These are phyloP conservation scores for Sus cebifrons DNA, from an alignment of 2,797 vertebrate species.

Conservation along the genomic window DNA sequence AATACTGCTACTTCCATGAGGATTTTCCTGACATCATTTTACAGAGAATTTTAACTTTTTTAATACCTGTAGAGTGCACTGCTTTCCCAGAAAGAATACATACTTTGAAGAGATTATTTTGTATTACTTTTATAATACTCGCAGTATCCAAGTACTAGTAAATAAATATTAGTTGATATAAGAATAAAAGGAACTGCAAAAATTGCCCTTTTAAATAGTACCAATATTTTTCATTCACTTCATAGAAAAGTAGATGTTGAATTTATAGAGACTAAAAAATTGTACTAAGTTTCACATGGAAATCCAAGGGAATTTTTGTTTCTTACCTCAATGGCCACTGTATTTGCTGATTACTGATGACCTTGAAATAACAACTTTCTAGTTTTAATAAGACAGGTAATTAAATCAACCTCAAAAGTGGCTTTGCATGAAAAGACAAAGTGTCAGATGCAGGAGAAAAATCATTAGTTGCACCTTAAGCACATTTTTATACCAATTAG, in stretches of 20 bases:
- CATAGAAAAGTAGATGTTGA: not conserved
- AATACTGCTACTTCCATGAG: not conserved
- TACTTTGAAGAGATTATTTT: not conserved
- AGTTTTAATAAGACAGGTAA: slow-evolving; percentile 76
- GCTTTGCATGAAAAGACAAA: not conserved
- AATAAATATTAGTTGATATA: slow-evolving; percentile 6
- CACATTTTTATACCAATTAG: slow-evolving; percentile 55
- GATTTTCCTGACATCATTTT: not conserved
- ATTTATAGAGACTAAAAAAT: not conserved
- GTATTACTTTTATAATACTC: not conserved
- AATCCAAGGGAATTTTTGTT: not conserved
- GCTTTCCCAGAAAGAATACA: not conserved
- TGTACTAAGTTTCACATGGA: not conserved
- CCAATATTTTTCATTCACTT: not conserved
- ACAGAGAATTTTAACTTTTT: not conserved
- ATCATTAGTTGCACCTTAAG: slow-evolving; percentile 33
- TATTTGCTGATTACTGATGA: slow-evolving; percentile 56
- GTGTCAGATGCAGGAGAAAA: slow-evolving; percentile 59
- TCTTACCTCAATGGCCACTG: not conserved
- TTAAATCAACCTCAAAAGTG: slow-evolving; percentile 56
- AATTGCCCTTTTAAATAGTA: not conserved
- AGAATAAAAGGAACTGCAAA: not conserved
- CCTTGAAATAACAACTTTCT: slow-evolving; percentile 61
- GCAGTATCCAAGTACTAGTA: not conserved
- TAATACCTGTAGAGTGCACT: not conserved